A percentile compares a stretch with the other conserved stretches of the same genome.
These are phyloP conservation scores for Pantherophis alleghaniensis DNA, from an alignment of 2,797 vertebrate genomes.

Conservation along the genomic window DNA sequence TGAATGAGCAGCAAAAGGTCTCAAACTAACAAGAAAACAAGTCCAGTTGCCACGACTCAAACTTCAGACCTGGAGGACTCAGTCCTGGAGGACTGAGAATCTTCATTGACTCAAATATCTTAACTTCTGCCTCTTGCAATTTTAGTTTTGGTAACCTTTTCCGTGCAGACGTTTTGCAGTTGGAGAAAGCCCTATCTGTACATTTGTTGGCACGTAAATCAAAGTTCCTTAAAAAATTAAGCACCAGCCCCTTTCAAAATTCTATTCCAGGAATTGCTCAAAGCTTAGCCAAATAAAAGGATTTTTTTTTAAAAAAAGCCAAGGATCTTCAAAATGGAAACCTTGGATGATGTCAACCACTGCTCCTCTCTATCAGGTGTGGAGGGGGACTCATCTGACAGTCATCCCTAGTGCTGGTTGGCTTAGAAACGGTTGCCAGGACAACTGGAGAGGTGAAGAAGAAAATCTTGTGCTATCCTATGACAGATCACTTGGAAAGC, in stretches of 20 bases:
- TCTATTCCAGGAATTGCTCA: background rate
- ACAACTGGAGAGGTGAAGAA: constrained; percentile 4
- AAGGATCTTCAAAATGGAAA: background rate
- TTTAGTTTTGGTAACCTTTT: background rate
- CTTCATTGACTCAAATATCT: background rate
- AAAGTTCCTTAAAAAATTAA: background rate
- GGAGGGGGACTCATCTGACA: constrained; percentile 24
- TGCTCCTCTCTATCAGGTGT: background rate
- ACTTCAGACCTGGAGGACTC: background rate
- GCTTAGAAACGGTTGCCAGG: background rate
- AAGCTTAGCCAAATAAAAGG: background rate
- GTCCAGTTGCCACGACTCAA: background rate
- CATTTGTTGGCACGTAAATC: background rate
- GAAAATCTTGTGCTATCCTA: background rate
- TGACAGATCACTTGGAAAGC: fast-evolving
- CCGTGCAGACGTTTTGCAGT: background rate
- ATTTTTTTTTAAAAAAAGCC: background rate
- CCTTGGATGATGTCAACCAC: background rate
- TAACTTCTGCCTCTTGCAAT: background rate
- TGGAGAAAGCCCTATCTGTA: background rate
- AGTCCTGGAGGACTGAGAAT: background rate
- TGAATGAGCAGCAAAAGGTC: background rate
- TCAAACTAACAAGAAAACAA: background rate
- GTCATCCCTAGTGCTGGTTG: background rate
- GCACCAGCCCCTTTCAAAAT: background rate